These are phyloP conservation scores for Plectropomus leopardus DNA, from an alignment of 2,113 vertebrate genomes.

Conservation along the genomic window DNA sequence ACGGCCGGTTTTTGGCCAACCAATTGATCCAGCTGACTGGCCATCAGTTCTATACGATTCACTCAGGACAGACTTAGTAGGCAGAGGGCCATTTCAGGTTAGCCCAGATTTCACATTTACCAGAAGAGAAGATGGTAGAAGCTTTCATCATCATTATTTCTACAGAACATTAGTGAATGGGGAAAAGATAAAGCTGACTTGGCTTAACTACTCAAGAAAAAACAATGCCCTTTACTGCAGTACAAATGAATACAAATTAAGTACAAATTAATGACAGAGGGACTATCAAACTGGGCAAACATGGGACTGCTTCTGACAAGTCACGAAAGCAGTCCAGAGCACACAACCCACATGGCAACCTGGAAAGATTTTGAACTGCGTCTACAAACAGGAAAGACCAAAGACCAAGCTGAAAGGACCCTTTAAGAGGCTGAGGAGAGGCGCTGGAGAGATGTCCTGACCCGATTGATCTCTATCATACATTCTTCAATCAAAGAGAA, in stretches of 20 bases:
- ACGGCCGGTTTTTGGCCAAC: too few relatives aligned
- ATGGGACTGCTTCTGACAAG: not conserved
- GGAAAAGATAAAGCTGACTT: too few relatives aligned
- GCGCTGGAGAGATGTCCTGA: conserved; percentile 25
- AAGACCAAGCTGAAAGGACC: conserved; percentile 16
- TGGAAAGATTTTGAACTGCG: conserved; percentile 27
- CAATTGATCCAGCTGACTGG: too few relatives aligned
- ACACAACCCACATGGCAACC: conserved; percentile 1
- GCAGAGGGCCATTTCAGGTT: too few relatives aligned
- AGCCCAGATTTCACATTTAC: too few relatives aligned
- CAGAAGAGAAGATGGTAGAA: too few relatives aligned
- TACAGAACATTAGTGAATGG: too few relatives aligned
- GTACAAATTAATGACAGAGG: not conserved
- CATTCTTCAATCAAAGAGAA: conserved; percentile 35
- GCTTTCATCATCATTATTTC: not conserved
- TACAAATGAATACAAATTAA: too few relatives aligned
- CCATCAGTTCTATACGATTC: too few relatives aligned
- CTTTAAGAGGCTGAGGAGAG: conserved; percentile 20
- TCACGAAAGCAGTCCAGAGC: conserved; percentile 27
- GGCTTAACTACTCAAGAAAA: conserved; percentile 9
- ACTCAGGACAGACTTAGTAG: too few relatives aligned
- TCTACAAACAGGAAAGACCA: conserved; percentile 4
- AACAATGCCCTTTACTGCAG: conserved; percentile 15
- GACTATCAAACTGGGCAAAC: conserved; percentile 15
- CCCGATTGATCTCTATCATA: conserved; percentile 10